Evolutionary conservation across 1,140 invertebrate genomes (phyloP).

Genomic region (Vanessa tameamea): DNA sequence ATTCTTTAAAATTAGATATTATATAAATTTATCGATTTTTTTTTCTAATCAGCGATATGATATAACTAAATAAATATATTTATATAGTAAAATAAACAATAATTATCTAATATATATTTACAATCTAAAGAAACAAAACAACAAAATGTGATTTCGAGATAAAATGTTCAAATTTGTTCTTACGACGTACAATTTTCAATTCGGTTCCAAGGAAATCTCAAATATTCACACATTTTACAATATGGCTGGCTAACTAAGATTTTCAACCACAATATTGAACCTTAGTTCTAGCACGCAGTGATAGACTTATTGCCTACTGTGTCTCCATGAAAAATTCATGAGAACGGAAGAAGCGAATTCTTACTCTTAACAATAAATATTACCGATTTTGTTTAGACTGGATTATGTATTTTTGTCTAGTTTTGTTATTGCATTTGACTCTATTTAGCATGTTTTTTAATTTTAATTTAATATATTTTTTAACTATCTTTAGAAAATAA

Average conservation of each 20-base stretch:
- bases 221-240: constrained; percentile 22
- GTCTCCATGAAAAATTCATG: constrained; percentile 42
- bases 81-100: not conserved
- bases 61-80: not conserved
- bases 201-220: constrained; percentile 13
- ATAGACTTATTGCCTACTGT: constrained; percentile 31
- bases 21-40: no score
- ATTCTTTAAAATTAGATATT: no score
- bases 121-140: not conserved
- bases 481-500: no score
- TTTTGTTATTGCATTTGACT: not conserved
- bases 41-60: not conserved
- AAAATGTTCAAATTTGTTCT: constrained; percentile 7
- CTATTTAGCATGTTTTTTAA: not conserved
- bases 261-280: constrained; percentile 17
- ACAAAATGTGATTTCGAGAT: not conserved
- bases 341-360: constrained; percentile 18
- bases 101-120: not conserved
- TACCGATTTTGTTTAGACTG: not conserved
- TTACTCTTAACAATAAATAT: constrained; percentile 5
- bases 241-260: constrained; percentile 1
- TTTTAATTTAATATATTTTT: no score
- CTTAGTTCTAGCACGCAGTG: constrained; percentile 8
- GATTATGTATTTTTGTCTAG: not conserved
- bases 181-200: not conserved